Evolutionary conservation across 37 sponge, comb jelly and placozoan species (phyloP).

Genomic region (Spongilla lacustris): DNA sequence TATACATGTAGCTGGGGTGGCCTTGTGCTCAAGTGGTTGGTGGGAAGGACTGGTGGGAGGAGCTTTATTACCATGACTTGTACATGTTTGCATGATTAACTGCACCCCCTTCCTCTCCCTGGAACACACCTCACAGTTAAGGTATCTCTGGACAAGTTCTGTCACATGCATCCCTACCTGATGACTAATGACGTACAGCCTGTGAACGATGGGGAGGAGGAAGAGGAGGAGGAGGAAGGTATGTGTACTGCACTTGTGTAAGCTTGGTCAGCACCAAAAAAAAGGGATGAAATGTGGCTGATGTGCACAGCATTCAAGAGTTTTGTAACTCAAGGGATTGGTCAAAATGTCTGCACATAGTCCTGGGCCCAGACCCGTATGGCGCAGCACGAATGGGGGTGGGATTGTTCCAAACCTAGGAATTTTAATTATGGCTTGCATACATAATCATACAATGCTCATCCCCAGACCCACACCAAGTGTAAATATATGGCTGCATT

Average conservation of each 20-base stretch:
- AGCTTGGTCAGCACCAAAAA: not conserved
- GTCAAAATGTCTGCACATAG: not conserved
- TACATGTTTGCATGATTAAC: not conserved
- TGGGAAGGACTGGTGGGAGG: too few species aligned
- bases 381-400: too few species aligned
- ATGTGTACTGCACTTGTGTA: not conserved
- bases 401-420: too few species aligned
- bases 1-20: not conserved
- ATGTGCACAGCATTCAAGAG: not conserved
- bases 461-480: too few species aligned
- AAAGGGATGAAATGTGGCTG: conserved; percentile 30
- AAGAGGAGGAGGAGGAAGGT: conserved; percentile 34
- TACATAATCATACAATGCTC: too few species aligned
- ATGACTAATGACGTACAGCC: not conserved
- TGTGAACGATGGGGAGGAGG: conserved; percentile 36
- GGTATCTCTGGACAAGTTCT: conserved; percentile 75
- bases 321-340: not conserved
- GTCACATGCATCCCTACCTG: conserved; percentile 36
- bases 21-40: not conserved
- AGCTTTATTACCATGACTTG: not conserved
- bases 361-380: not conserved
- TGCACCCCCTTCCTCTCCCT: not conserved
- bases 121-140: conserved; percentile 38
- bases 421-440: too few species aligned
- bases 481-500: too few species aligned